Percentiles rank a stretch among this genome's conserved stretches.
Evolutionary conservation across 2,888 invertebrate species (phyloP).

Genomic region (Dilophus febrilis): DNA sequence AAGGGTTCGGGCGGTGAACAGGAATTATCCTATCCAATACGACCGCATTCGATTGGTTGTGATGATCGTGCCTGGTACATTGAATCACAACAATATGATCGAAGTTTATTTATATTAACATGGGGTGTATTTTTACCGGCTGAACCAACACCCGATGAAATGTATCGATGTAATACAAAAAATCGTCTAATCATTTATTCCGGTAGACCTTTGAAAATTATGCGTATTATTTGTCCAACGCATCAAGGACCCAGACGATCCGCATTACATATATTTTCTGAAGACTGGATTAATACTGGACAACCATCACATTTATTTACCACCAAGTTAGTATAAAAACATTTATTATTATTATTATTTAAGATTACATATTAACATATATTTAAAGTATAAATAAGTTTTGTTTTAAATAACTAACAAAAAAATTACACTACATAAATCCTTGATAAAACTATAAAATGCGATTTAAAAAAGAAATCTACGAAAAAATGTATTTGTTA

Average conservation of each 20-base stretch:
- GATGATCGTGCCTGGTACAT: constrained; percentile 52
- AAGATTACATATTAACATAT: too few relatives aligned
- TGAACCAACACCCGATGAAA: constrained; percentile 41
- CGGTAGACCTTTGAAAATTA: constrained; percentile 39
- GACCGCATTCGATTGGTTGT: constrained; percentile 32
- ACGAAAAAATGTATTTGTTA: too few relatives aligned
- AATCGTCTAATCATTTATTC: constrained; percentile 70
- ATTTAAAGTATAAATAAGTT: too few relatives aligned
- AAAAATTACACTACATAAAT: too few relatives aligned
- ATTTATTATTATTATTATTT: neutral
- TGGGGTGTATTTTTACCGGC: constrained; percentile 63
- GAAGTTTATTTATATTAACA: constrained; percentile 63
- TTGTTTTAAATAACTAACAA: too few relatives aligned
- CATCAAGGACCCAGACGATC: constrained; percentile 46
- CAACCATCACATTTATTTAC: constrained; percentile 22
- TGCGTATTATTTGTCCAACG: constrained; percentile 55
- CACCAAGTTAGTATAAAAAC: constrained; percentile 24
- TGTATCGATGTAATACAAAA: constrained; percentile 52
- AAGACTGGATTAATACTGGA: constrained; percentile 51
- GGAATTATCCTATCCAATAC: constrained; percentile 43
- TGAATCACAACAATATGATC: constrained; percentile 60
- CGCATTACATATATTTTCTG: constrained; percentile 61
- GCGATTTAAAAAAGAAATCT: too few relatives aligned
- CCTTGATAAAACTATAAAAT: too few relatives aligned
- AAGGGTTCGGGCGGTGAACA: constrained; percentile 49